A percentile compares a stretch with the other conserved stretches of the same genome.
Conservation (phyloP, 2,113 vertebrate species). For the Centrocercus urophasianus region DNA sequence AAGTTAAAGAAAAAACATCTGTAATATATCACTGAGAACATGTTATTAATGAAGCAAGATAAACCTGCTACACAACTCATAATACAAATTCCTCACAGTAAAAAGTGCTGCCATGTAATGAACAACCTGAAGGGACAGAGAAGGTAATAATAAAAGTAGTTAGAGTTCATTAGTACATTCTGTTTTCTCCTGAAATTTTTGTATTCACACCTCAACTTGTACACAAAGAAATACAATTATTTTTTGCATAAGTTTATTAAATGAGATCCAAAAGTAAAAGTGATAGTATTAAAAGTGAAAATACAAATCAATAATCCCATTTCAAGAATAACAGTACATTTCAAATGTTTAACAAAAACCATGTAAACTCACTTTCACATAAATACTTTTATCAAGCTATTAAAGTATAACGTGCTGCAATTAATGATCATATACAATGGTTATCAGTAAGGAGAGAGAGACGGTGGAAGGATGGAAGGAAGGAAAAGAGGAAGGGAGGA, state of each 20-base stretch:
- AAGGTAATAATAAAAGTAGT: background rate
- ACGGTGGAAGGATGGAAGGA: no score
- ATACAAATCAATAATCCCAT: background rate
- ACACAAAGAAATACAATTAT: background rate
- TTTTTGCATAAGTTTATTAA: background rate
- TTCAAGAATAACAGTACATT: background rate
- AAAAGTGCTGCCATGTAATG: background rate
- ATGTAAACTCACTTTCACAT: background rate
- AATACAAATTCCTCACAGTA: background rate
- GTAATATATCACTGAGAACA: background rate
- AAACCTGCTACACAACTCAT: background rate
- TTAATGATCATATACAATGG: background rate
- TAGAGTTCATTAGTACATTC: background rate
- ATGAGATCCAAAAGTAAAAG: background rate
- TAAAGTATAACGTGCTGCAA: accelerated
- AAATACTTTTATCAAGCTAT: background rate
- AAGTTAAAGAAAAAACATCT: accelerated
- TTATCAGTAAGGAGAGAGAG: background rate
- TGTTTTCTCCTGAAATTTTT: background rate
- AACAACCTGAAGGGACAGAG: background rate
- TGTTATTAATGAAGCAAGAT: background rate
- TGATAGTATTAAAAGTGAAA: background rate
- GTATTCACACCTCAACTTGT: background rate
- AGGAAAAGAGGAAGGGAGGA: no score
- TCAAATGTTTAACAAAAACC: background rate